Conservation (phyloP, 2,888 invertebrate genomes). For the Oasisia sp. region DNA sequence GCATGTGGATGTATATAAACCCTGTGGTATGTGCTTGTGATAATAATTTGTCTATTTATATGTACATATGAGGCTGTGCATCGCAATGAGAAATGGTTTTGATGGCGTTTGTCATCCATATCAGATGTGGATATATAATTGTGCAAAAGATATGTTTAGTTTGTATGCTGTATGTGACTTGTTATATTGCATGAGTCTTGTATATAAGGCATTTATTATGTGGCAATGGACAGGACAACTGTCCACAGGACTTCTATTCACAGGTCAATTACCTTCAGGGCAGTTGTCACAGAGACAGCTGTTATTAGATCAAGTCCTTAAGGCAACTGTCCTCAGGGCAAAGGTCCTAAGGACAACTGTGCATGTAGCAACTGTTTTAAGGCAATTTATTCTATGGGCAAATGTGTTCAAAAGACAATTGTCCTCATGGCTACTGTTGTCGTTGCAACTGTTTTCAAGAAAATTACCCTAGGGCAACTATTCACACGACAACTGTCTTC, state of each 20-base stretch:
- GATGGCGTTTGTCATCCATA: neutral
- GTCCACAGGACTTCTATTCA: neutral
- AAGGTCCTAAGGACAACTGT: neutral
- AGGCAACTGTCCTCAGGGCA: neutral
- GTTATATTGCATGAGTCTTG: neutral
- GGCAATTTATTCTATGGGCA: neutral
- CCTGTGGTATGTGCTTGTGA: neutral
- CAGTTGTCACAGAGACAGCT: neutral
- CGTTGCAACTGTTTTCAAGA: neutral
- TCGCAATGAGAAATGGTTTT: neutral
- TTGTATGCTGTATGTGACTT: neutral
- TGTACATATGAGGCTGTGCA: slow-evolving; percentile 3
- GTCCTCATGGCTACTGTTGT: neutral
- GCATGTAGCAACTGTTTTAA: neutral
- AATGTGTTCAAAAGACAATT: neutral
- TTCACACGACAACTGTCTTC: neutral
- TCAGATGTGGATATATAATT: neutral
- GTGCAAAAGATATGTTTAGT: neutral
- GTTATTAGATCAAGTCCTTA: neutral
- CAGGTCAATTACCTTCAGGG: neutral
- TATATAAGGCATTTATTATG: neutral
- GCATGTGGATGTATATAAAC: neutral
- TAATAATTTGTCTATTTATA: slow-evolving; percentile 4
- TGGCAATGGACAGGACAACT: too few species aligned
- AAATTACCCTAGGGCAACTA: neutral